Conservation (phyloP, 2,113 vertebrate species). For the Dasyurus viverrinus region DNA sequence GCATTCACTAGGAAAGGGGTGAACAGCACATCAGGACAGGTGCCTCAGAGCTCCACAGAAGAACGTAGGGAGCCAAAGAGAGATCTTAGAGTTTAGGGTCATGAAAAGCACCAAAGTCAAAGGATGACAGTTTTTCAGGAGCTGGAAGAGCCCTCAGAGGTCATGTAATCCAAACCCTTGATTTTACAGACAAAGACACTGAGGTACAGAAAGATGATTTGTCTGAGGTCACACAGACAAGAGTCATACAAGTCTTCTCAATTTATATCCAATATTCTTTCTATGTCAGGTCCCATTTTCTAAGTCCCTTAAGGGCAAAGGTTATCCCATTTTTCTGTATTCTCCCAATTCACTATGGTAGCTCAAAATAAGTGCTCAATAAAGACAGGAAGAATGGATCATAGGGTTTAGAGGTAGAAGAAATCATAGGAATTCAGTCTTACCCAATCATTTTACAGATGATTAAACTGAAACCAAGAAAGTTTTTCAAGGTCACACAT, state of each 20-base stretch:
- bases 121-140: background rate
- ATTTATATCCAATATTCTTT: background rate
- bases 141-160: background rate
- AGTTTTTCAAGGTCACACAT: slow-evolving; percentile 24
- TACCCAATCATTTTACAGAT: background rate
- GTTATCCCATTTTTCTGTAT: background rate
- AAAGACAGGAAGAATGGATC: background rate
- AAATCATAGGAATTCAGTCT: background rate
- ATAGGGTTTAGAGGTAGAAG: slow-evolving; percentile 5
- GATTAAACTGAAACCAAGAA: slow-evolving; percentile 5
- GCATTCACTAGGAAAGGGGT: background rate
- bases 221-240: background rate
- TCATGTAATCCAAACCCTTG: background rate
- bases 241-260: background rate
- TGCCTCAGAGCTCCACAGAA: background rate
- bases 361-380: background rate
- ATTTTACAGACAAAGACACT: background rate
- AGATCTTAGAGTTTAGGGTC: background rate
- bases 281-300: background rate
- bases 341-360: background rate
- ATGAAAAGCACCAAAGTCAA: background rate
- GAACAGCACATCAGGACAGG: background rate
- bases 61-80: background rate
- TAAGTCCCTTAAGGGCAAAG: background rate
- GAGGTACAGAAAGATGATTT: background rate